Evolutionary conservation across 2,888 invertebrate genomes (phyloP), one percentile per base, ranked within the genome.

Genomic region (Rhimphoctona megacephalus): DNA sequence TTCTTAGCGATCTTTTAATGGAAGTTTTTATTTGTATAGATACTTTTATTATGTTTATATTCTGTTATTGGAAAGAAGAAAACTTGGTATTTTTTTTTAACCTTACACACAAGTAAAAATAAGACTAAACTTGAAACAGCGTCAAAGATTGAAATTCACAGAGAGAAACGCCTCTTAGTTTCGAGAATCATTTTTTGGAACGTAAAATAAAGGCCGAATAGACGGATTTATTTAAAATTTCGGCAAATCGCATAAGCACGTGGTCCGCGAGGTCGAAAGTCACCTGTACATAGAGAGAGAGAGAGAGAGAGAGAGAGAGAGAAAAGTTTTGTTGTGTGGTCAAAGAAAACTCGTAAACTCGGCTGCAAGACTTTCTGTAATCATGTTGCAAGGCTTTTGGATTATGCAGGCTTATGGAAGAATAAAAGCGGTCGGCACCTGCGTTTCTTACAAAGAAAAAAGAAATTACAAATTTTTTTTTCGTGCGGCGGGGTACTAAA

Each of bases 141-240:
- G 9, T 9, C 6, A 61, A 61, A 61, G 5, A 19, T 64, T 30
- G 6, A 19, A n/a, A 49, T 49, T 49, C 49, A 84, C 92, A 92
- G 39, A n/a, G 94, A 92, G 94, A 94, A 11, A 91, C 94, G 94
- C 91, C 94, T 94, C 92, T 94, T 94, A 93, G 94, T 94, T 94
- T 94, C 46, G 95, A 94, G 85, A 91, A 89, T 30, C 14, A 30
- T 61, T 61, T 95, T 94, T 92, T 94, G 95, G 92, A 94, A 94
- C 4, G 11, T 49, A 25, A 30, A 25, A 57, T 25, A 14, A 92
- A 94, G 95, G 92, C 94, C 95, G 90, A 95, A 95, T 94, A 95
- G 49, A 95, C 95, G 95, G 95, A 95, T 94, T 94, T 94, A 95
- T 95, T 95, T 95, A 95, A 95, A 95, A 94, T 93, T 93, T 92